Percentiles rank a stretch among this genome's conserved stretches.
These are phyloP conservation scores for Oceanodroma leucorhoa DNA, from an alignment of 2,797 vertebrate genomes.

Conservation along the genomic window DNA sequence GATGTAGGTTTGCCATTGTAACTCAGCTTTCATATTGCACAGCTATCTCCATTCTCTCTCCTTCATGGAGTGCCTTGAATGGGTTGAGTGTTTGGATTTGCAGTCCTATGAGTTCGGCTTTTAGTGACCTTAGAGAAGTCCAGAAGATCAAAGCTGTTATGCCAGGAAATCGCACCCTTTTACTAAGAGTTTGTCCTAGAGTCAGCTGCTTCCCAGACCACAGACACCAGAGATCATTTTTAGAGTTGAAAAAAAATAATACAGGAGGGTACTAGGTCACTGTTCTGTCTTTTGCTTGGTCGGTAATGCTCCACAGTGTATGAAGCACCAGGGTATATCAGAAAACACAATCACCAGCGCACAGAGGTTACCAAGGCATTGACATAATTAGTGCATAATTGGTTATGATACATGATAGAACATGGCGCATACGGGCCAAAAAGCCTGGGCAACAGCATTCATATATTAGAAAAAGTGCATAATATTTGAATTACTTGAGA, in stretches of 20 bases:
- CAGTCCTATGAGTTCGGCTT: neutral
- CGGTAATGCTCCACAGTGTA: neutral
- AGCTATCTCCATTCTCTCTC: neutral
- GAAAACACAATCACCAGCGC: neutral
- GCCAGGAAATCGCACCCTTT: neutral
- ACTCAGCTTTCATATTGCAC: neutral
- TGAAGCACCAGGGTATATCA: neutral
- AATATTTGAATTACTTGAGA: neutral
- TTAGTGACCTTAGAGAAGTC: neutral
- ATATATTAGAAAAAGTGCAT: neutral
- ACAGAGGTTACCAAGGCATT: neutral
- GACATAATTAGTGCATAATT: neutral
- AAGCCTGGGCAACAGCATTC: neutral
- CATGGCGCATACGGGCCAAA: neutral
- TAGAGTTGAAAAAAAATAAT: neutral
- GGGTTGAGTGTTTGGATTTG: neutral
- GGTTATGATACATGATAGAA: neutral
- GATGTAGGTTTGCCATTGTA: neutral
- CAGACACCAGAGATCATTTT: neutral
- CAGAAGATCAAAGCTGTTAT: neutral
- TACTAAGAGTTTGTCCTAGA: neutral
- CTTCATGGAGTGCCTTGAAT: neutral
- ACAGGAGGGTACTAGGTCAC: neutral
- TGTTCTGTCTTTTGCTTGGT: neutral
- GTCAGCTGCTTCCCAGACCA: neutral